Base-by-base conservation (phyloP, 1,140 invertebrate genomes). In the Aphelenchoides avenae region DNA sequence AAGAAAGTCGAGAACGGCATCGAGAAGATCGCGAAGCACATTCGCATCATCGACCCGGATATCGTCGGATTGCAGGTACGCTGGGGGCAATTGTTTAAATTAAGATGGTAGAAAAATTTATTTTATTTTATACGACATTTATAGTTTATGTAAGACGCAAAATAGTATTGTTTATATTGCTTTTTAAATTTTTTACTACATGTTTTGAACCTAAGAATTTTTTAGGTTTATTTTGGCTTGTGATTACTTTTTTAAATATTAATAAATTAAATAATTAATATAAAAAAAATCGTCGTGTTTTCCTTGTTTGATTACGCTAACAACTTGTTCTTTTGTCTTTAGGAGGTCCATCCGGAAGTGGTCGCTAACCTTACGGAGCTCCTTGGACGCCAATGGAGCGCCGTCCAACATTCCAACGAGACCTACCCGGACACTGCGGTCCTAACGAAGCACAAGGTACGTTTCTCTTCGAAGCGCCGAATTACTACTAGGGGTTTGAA, bases 21-120 rank as follows among this genome's bases (percentile, higher is more conserved):
- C 27, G 26, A 49, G 15, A 64, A 64, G 37, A 64, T 64, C 18
- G 41, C 58, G 27, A 29, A 52, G 24, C 61, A 64, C 24, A 66
- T 64, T 7, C n/a, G n/a, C 6, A 9, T 40, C 30, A 31, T 66
- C 1, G 37, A 64, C 11, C 61, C 61, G 31, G 61, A 64, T 33
- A 60, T 64, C 37, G 62, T 64, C 2, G 33, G 47, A 1, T 27
- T 64, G 18, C 61, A 64, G 29, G 59, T 60, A 41, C 29, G 22
- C 6, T 13, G 51, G 7, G 9, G 18, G 29, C 1, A 52, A 53
- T 7, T 5, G 15, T 1, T 26, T 2, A 3, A 18, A 53, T 6
- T 27, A 5, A 29, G n/a, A n/a, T n/a, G n/a, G n/a, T n/a, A n/a
- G n/a, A n/a, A n/a, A n/a, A n/a, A n/a, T n/a, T n/a, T n/a, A n/a